phyloP scores from a whole-genome alignment of 1,140 invertebrate genomes.

The Polypedilum pembai region DNA sequence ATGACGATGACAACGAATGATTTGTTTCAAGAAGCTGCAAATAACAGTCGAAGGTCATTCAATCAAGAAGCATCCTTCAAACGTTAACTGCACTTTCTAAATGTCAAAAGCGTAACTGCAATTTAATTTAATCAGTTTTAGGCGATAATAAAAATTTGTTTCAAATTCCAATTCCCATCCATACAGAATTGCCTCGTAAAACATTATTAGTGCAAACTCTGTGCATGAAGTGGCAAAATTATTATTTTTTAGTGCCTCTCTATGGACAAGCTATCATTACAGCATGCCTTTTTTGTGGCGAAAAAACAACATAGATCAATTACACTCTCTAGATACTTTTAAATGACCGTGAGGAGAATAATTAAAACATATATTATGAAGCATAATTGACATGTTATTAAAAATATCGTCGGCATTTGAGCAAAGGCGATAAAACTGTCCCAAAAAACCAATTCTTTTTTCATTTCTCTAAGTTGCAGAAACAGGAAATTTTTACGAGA shows the following conservation, averaged over 20 bases:
- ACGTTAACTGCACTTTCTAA: not conserved
- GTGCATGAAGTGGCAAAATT: not conserved
- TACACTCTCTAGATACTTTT: no score
- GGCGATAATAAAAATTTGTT: not conserved
- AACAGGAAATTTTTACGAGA: not conserved
- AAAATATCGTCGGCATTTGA: not conserved
- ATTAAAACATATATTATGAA: conserved; percentile 16
- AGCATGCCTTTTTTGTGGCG: not conserved
- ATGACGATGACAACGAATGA: not conserved
- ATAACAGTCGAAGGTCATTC: not conserved
- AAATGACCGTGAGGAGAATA: not conserved
- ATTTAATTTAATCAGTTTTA: not conserved
- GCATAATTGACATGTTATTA: conserved; percentile 12
- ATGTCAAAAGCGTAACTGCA: conserved; percentile 11
- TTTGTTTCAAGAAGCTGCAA: not conserved
- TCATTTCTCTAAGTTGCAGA: not conserved
- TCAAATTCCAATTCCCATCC: not conserved
- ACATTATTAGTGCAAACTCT: not conserved
- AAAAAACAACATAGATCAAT: not conserved
- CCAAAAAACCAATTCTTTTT: not conserved
- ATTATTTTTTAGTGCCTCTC: not conserved
- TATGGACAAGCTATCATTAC: not conserved
- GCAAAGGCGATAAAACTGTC: not conserved
- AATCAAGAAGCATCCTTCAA: not conserved
- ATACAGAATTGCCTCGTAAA: conserved; percentile 1